Conservation (phyloP, 2,113 vertebrate species). For the Pluvialis apricaria region DNA sequence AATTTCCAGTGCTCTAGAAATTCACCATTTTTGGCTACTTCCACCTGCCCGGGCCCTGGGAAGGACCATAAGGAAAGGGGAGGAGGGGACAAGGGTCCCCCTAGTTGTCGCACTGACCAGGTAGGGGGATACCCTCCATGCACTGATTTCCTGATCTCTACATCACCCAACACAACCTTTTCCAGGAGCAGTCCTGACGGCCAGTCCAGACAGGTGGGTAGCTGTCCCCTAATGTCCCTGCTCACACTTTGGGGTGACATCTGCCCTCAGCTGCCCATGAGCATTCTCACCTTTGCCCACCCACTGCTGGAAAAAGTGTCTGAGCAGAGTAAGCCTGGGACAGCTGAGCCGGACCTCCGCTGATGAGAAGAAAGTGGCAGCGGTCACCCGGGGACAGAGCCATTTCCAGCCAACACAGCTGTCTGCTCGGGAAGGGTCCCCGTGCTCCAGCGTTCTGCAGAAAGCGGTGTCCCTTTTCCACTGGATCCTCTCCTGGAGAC, state of each 20-base stretch:
- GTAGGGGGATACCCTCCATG: fast-evolving
- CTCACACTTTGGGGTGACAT: not conserved
- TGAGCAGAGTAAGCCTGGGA: not conserved
- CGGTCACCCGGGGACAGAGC: not conserved
- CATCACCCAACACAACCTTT: fast-evolving
- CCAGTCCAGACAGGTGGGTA: not conserved
- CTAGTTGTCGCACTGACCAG: not conserved
- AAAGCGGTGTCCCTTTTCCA: not conserved
- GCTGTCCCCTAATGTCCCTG: not conserved
- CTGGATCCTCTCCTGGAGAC: not conserved
- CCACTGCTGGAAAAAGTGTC: not conserved
- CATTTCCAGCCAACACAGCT: not conserved
- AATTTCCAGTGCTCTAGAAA: not conserved
- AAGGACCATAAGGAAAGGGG: not conserved
- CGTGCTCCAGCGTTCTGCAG: not conserved
- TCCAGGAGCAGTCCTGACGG: not conserved
- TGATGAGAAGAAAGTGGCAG: not conserved
- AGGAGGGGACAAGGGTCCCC: not conserved
- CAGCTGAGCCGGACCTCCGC: fast-evolving
- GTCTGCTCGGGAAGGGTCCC: not conserved
- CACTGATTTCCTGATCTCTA: not conserved
- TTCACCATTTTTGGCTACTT: fast-evolving
- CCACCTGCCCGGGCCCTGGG: not conserved
- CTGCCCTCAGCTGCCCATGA: not conserved
- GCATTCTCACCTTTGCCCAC: not conserved